Percentiles rank a stretch among this genome's conserved stretches.
Conservation (phyloP, 2,797 vertebrate genomes). For the Anableps anableps region DNA sequence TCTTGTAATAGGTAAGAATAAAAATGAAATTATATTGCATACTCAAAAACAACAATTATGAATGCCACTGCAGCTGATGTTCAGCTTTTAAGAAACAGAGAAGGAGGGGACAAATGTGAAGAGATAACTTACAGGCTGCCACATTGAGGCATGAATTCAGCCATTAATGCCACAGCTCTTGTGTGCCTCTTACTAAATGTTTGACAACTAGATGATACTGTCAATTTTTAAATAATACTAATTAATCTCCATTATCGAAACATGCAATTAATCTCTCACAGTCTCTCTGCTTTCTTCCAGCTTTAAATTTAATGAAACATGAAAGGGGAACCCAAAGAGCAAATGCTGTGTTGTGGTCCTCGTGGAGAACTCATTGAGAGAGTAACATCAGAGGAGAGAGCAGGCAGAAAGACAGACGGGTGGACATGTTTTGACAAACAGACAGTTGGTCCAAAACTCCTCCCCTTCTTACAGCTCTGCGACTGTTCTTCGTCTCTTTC, state of each 20-base stretch:
- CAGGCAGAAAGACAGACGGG: constrained; percentile 73
- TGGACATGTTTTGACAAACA: constrained; percentile 79
- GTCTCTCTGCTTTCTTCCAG: constrained; percentile 64
- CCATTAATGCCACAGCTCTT: constrained; percentile 66
- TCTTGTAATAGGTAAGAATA: constrained; percentile 58
- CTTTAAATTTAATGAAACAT: constrained; percentile 78
- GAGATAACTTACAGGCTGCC: constrained; percentile 64
- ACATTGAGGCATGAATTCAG: constrained; percentile 54
- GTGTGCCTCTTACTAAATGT: constrained; percentile 59
- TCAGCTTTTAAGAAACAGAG: constrained; percentile 53
- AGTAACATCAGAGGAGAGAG: constrained; percentile 77
- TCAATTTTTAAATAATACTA: constrained; percentile 81
- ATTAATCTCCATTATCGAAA: constrained; percentile 80
- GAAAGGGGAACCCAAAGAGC: constrained; percentile 77
- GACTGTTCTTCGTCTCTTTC: constrained; percentile 49
- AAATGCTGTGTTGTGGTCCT: constrained; percentile 71
- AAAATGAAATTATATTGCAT: constrained; percentile 56
- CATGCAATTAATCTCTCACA: constrained; percentile 78
- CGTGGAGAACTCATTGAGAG: constrained; percentile 70
- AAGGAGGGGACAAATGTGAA: constrained; percentile 47
- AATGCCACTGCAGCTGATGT: constrained; percentile 61
- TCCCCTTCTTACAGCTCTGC: constrained; percentile 60
- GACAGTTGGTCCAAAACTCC: constrained; percentile 77
- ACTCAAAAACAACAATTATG: constrained; percentile 72
- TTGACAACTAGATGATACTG: constrained; percentile 72